A percentile compares a stretch with the other conserved stretches of the same genome.
Evolutionary conservation across 2,113 vertebrate species (phyloP).

Genomic region (Anser brachyrhynchus): DNA sequence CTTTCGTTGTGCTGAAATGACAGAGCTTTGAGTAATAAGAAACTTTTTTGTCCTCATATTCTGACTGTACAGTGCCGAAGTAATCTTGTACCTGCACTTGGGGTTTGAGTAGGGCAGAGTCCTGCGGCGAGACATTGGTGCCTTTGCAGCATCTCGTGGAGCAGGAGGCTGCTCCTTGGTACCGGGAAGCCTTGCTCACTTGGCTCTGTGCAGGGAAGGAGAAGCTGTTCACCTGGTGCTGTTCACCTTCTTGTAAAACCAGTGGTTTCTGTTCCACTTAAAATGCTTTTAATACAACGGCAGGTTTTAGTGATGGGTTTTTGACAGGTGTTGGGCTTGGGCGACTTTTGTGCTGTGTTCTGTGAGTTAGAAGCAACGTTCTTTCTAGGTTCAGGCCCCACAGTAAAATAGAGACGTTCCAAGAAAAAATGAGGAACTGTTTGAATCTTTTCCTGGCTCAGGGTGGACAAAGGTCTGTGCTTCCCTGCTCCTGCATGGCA

Average conservation of each 20-base stretch:
- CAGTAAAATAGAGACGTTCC: neutral
- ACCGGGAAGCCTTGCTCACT: neutral
- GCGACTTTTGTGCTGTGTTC: neutral
- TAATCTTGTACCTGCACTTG: neutral
- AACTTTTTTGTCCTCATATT: neutral
- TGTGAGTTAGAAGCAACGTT: neutral
- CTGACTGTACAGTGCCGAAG: neutral
- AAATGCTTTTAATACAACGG: neutral
- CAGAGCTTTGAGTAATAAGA: neutral
- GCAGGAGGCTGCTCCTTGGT: neutral
- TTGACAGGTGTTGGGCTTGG: neutral
- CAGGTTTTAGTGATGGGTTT: neutral
- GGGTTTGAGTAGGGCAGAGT: neutral
- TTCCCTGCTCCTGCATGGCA: neutral
- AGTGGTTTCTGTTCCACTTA: neutral
- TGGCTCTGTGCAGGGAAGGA: neutral
- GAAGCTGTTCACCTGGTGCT: neutral
- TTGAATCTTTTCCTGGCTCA: neutral
- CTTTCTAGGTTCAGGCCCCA: neutral
- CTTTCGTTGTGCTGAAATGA: neutral
- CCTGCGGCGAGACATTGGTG: fast-evolving
- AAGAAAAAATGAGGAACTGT: neutral
- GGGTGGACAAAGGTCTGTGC: neutral
- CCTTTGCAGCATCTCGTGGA: fast-evolving
- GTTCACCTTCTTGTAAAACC: neutral